phyloP scores from a whole-genome alignment of 2,797 vertebrate species.

The Rhinichthys osculus region DNA sequence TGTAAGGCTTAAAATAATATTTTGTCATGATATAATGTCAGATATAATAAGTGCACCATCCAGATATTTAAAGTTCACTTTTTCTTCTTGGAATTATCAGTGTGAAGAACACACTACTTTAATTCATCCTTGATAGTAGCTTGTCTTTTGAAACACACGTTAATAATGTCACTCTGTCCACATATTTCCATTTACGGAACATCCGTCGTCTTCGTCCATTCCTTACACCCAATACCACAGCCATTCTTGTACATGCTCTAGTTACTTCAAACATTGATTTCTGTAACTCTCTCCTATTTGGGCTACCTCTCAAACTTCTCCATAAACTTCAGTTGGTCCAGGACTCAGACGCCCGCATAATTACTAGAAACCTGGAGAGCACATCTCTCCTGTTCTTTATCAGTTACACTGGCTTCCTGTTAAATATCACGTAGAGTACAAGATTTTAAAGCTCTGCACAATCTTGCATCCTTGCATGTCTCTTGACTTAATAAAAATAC shows the following conservation, averaged over 20 bases:
- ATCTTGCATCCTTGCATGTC: background rate
- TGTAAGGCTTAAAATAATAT: background rate
- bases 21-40: background rate
- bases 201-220: background rate
- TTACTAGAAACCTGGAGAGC: background rate
- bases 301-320: background rate
- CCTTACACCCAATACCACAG: background rate
- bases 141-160: background rate
- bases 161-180: background rate
- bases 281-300: background rate
- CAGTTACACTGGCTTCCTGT: background rate
- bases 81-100: background rate
- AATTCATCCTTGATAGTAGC: background rate
- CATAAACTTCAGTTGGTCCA: background rate
- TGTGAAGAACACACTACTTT: background rate
- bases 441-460: background rate
- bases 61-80: background rate
- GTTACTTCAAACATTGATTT: background rate
- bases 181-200: background rate
- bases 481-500: too few species aligned
- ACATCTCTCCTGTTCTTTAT: background rate
- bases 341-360: background rate
- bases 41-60: background rate
- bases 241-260: background rate
- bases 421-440: background rate